These are phyloP conservation scores for Conomelus anceps DNA, from an alignment of 2,888 invertebrate species.

Conservation along the genomic window DNA sequence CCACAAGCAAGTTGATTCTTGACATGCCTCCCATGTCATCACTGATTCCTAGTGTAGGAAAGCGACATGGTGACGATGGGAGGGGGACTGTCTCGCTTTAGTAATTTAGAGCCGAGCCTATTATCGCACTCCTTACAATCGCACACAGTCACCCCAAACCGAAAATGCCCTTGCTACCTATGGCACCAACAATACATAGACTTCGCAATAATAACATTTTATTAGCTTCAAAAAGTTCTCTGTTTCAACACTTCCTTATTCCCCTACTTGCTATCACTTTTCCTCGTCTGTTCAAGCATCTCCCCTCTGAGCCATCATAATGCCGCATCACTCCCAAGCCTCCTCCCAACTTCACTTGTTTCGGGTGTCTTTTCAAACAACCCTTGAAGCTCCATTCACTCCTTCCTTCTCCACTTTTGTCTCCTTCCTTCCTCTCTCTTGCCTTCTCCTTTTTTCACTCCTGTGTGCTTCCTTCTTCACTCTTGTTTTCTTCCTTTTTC, in stretches of 20 bases:
- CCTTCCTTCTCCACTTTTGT: not conserved
- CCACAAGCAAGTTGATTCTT: not conserved
- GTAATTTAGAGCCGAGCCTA: not conserved
- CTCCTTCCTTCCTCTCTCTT: not conserved
- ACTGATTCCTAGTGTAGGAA: not conserved
- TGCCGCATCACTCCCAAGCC: not conserved
- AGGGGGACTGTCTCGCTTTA: not conserved
- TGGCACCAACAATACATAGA: conserved; percentile 6
- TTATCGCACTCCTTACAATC: conserved; percentile 10
- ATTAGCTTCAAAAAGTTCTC: conserved; percentile 10
- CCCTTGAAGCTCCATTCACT: not conserved
- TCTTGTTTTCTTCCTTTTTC: not conserved
- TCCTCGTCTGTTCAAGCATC: too few species aligned
- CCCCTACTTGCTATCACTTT: not conserved
- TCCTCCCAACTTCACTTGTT: not conserved
- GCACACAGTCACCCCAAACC: not conserved
- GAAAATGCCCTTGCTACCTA: not conserved
- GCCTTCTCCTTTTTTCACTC: not conserved
- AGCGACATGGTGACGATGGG: not conserved
- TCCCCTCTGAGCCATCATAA: not conserved
- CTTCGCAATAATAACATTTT: conserved; percentile 11
- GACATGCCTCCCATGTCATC: not conserved
- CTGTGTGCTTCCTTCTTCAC: not conserved
- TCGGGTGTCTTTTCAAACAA: not conserved
- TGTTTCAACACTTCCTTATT: conserved; percentile 4